A percentile compares a stretch with the other conserved stretches of the same genome.
These are phyloP conservation scores for Reinhardtius hippoglossoides DNA, from an alignment of 2,113 vertebrate species.

Conservation along the genomic window DNA sequence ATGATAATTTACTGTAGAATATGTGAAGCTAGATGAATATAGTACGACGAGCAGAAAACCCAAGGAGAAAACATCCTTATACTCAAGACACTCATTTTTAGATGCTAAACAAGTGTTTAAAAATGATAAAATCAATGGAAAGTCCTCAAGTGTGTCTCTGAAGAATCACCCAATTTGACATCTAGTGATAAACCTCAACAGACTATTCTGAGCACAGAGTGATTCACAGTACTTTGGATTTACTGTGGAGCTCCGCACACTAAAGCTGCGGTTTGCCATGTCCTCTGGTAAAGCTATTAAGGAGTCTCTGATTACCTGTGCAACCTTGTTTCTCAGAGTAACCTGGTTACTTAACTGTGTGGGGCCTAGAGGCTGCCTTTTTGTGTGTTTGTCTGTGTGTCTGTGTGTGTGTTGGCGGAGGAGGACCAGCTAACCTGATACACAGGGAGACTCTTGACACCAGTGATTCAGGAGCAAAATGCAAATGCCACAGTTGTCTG, in stretches of 20 bases:
- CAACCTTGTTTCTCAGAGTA: not conserved
- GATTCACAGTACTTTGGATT: not conserved
- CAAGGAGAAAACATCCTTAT: too few species aligned
- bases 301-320: not conserved
- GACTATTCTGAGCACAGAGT: not conserved
- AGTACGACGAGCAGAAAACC: too few species aligned
- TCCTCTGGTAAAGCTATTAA: not conserved
- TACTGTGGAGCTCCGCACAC: not conserved
- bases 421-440: not conserved
- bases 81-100: not conserved
- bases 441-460: not conserved
- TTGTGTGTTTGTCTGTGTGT: not conserved
- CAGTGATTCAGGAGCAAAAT: not conserved
- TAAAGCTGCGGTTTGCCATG: not conserved
- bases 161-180: not conserved
- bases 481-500: not conserved
- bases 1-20: too few species aligned
- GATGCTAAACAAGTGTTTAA: not conserved
- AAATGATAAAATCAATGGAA: not conserved
- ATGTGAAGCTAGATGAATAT: too few species aligned
- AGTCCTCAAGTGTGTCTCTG: not conserved
- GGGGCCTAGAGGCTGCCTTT: not conserved
- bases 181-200: not conserved
- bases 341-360: slow-evolving; percentile 1
- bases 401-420: not conserved